Base-by-base conservation (phyloP, 2,888 invertebrate genomes). In the Cheilosia urbana region DNA sequence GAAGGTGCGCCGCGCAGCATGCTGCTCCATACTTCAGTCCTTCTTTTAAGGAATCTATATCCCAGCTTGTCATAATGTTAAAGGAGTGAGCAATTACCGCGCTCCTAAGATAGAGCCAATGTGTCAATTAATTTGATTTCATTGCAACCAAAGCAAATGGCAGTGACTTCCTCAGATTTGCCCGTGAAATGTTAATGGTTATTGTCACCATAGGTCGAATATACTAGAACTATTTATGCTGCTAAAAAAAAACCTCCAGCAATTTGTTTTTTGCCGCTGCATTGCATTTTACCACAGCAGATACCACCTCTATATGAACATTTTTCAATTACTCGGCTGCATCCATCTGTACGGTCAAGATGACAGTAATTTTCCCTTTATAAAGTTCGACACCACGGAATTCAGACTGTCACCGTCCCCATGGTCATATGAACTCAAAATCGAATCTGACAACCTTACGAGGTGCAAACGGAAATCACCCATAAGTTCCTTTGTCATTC, bases 351-450 rank as follows among this genome's bases (percentile, higher is more conserved):
- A 17, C 19, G 47, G 55, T 60, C 66, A 47, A 40, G 53, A 30
- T 21, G 40, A 60, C 60, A 80, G 80, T 76, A 80, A 85, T 85
- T 85, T 85, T 85, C 85, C 68, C 76, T 80, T 85, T 85, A 85
- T 42, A 80, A 69, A 85, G 30, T 66, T 80, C 71, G 85, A 85
- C 85, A 80, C 76, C 55, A 72, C 42, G 68, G 80, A 62, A 85
- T 85, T 85, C 65, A 19, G 27, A 51, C 71, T 85, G 85, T 85
- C 85, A 85, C 76, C 84, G 76, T 75, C 76, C 71, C 66, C 80
- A 76, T 85, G 76, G 80, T 62, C 75, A 62, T 62, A 71, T 66
- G 69, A 66, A 79, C 80, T 76, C 34, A 76, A 80, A 85, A 80
- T 85, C 42, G 75, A 55, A 76, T 55, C 71, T 76, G 85, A 85